phyloP scores from a whole-genome alignment of 2,797 vertebrate species.

The Hemitrygon akajei region DNA sequence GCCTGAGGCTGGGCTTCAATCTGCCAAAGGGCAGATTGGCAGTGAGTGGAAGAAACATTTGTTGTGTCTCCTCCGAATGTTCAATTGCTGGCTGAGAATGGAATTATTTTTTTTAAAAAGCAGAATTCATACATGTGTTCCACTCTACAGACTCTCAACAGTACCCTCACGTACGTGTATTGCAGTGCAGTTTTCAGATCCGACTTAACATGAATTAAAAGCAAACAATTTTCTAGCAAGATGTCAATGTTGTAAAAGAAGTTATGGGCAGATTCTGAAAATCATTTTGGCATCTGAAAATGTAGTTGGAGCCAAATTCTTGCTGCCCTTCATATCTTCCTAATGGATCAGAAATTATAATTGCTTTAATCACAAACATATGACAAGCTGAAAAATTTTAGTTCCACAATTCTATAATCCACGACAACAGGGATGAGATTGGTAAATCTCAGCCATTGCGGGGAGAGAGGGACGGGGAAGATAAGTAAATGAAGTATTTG shows the following conservation, averaged over 20 bases:
- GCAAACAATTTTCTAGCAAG: not conserved
- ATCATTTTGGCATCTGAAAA: not conserved
- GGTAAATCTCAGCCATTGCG: not conserved
- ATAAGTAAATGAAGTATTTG: not conserved
- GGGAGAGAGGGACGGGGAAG: not conserved
- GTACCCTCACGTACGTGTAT: not conserved
- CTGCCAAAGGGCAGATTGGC: not conserved
- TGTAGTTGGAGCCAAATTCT: not conserved
- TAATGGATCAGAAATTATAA: not conserved
- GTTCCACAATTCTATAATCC: not conserved
- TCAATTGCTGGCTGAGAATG: not conserved
- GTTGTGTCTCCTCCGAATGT: too few relatives aligned
- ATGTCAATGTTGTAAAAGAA: not conserved
- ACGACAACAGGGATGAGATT: not conserved
- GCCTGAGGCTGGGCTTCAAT: not conserved
- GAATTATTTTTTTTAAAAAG: not conserved
- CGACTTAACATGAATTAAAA: not conserved
- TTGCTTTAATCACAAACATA: not conserved
- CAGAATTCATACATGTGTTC: not conserved
- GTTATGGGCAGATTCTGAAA: not conserved
- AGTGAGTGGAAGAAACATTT: not conserved
- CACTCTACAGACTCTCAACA: not conserved
- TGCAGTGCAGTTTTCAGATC: not conserved
- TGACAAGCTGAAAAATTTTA: not conserved
- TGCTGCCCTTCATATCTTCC: not conserved